phyloP scores from a whole-genome alignment of 2,113 vertebrate species.

The Sorex fumeus region DNA sequence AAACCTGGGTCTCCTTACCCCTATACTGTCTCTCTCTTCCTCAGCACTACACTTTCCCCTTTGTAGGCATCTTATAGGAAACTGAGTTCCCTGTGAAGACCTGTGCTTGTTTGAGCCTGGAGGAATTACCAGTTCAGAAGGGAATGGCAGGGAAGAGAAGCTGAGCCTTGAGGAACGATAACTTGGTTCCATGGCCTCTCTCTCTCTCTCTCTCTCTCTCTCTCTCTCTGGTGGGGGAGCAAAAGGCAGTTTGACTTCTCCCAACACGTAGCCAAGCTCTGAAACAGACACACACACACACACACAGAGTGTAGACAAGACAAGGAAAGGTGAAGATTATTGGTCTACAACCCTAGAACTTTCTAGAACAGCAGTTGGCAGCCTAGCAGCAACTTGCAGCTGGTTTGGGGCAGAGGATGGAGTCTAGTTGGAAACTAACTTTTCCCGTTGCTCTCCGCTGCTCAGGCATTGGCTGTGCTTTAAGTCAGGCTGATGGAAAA shows the following conservation, averaged over 20 bases:
- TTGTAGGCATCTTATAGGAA: background rate
- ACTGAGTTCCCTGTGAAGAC: background rate
- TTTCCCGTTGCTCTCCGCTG: background rate
- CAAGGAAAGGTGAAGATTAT: background rate
- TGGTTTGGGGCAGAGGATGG: background rate
- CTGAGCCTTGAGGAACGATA: background rate
- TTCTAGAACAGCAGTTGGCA: background rate
- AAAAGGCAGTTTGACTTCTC: too few species aligned
- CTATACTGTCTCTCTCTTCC: background rate
- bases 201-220: too few species aligned
- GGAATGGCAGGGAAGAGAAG: background rate
- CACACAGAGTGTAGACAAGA: fast-evolving
- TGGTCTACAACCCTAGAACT: background rate
- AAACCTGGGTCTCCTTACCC: background rate
- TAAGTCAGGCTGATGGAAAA: background rate
- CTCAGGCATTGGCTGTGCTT: background rate
- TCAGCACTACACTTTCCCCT: background rate
- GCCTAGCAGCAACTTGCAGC: background rate
- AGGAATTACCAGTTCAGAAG: background rate
- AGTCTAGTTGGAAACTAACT: too few species aligned
- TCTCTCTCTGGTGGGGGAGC: too few species aligned
- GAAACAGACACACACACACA: too few species aligned
- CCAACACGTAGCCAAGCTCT: too few species aligned
- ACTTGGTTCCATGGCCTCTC: background rate
- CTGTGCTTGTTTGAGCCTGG: background rate